Evolutionary conservation across 2,113 vertebrate species (phyloP).

Genomic region (Scopus umbretta): DNA sequence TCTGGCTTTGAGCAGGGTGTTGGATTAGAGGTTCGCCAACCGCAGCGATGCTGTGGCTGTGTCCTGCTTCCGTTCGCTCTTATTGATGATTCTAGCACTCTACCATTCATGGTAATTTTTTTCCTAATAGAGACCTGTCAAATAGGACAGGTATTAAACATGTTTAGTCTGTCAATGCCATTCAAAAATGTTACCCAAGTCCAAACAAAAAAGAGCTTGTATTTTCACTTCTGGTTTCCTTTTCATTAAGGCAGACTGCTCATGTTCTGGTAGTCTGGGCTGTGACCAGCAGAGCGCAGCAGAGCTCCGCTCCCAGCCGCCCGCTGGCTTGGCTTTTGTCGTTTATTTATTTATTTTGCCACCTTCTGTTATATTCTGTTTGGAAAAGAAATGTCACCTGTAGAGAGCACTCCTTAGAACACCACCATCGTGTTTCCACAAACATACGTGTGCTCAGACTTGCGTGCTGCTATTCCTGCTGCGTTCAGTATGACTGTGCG

Average conservation of each 20-base stretch:
- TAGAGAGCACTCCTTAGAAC: background rate
- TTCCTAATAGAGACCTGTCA: background rate
- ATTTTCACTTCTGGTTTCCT: background rate
- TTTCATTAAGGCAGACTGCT: accelerated
- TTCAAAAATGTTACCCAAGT: background rate
- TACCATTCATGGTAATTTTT: too few relatives aligned
- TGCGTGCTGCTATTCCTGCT: background rate
- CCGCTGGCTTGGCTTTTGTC: too few relatives aligned
- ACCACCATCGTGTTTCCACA: background rate
- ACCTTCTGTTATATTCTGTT: background rate
- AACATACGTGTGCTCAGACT: accelerated
- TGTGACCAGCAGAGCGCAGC: constrained; percentile 59
- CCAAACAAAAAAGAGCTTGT: background rate
- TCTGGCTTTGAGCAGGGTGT: background rate
- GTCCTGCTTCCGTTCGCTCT: too few relatives aligned
- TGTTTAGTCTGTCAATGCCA: background rate
- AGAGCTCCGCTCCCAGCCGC: background rate
- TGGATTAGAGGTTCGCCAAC: too few relatives aligned
- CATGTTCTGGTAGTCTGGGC: background rate
- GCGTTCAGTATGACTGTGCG: accelerated
- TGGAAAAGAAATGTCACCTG: background rate
- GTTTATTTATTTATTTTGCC: background rate
- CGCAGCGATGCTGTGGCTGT: too few relatives aligned
- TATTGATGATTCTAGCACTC: too few relatives aligned
- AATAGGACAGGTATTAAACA: background rate